Base-by-base conservation (phyloP, 2,113 vertebrate species). In the Strix uralensis region DNA sequence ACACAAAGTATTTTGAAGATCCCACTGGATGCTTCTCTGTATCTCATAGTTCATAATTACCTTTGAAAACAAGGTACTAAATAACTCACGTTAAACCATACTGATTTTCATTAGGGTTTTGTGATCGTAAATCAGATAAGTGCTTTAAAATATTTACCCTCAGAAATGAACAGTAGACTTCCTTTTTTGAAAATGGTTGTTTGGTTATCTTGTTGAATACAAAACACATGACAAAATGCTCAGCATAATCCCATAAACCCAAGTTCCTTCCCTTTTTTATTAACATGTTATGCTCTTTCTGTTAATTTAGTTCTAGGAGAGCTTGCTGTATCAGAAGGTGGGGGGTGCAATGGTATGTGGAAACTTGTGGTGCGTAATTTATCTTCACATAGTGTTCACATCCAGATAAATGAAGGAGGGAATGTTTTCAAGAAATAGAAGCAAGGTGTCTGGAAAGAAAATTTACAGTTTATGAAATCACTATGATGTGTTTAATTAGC, bases 311-410 rank as follows among this genome's bases (percentile, higher is more conserved):
- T 52, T 81, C 7, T 52, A 15, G 52, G 47, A 73, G 9, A 59
- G 11, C 17, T 89, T 73, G 61, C 34, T 62, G 5, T 74, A 22
- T 67, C 42, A 46, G 73, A 46, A 71, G 18, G 12, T 58, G 27
- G 66, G 9, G 27, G 8, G 1, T 44, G 11, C 0, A 0, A 36
- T 38, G 36, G 6, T 83, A 8, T 36, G 18, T 73, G 42, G 72
- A 55, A 57, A 66, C 21, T 13, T 66, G 20, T 69, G 44, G 5
- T 32, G 7, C 70, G 36, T 51, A 18, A 71, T 91, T 80, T 86
- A 23, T n/a, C 1, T 1, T 72, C 44, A 27, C 18, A 8, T 3
- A 38, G 13, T 26, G 8, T 49, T 94, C 54, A 49, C 21, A 66
- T 51, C 25, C 23, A 59, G 40, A 34, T 42, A 75, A 63, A 59